Evolutionary conservation across 2,888 invertebrate species (phyloP).

Genomic region (Melanchra persicariae): DNA sequence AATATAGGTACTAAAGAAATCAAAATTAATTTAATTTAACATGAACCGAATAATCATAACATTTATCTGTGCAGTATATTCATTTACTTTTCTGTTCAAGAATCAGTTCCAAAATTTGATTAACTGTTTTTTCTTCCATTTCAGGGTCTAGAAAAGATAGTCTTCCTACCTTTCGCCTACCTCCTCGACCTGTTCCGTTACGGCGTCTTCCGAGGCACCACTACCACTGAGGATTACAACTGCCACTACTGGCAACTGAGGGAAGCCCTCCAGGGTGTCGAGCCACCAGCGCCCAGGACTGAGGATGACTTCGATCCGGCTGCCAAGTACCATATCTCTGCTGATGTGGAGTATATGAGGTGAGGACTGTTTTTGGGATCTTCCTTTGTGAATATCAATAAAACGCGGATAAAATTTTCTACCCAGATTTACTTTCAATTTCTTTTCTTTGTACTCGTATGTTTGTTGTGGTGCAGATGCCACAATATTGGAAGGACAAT

Average conservation of each 20-base stretch:
- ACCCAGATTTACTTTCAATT: not conserved
- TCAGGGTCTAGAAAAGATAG: slow-evolving; percentile 93
- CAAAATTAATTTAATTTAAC: no score
- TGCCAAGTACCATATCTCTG: slow-evolving; percentile 93
- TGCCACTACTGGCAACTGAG: slow-evolving; percentile 92
- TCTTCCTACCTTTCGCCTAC: slow-evolving; percentile 93
- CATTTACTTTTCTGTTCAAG: no score
- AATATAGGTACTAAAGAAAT: no score
- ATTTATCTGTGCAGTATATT: no score
- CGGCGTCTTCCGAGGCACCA: slow-evolving; percentile 92
- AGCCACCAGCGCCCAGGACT: slow-evolving; percentile 91
- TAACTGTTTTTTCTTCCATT: slow-evolving; percentile 46
- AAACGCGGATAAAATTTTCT: not conserved
- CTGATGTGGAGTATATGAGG: slow-evolving; percentile 93
- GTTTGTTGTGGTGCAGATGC: not conserved
- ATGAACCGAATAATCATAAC: no score
- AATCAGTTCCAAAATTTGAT: no score
- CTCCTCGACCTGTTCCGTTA: slow-evolving; percentile 93
- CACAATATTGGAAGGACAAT: not conserved
- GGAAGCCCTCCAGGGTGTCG: slow-evolving; percentile 91
- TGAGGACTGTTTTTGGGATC: slow-evolving; percentile 66
- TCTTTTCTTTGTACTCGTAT: not conserved
- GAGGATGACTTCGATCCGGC: slow-evolving; percentile 93
- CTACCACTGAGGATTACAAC: slow-evolving; percentile 91
- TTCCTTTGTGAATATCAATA: not conserved